phyloP scores from a whole-genome alignment of 2,888 invertebrate species.

The Perithous albicinctus region DNA sequence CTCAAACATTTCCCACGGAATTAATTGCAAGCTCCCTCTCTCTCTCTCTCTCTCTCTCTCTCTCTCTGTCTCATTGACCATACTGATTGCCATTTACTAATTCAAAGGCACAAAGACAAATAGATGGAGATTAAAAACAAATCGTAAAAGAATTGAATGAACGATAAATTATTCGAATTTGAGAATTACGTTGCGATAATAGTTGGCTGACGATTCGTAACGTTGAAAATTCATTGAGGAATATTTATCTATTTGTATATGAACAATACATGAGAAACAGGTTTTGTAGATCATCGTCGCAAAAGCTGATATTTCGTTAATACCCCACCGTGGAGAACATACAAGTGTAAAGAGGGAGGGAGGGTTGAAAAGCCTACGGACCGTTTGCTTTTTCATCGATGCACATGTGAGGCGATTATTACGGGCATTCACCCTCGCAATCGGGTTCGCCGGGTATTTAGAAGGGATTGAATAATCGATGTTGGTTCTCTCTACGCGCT shows the following conservation, averaged over 20 bases:
- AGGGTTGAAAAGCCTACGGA: background rate
- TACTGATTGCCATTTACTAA: background rate
- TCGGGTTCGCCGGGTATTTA: background rate
- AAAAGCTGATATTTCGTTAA: conserved; percentile 11
- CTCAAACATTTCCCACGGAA: background rate
- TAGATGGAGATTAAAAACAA: background rate
- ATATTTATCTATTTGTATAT: background rate
- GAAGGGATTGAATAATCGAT: background rate
- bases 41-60: no score
- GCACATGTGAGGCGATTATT: conserved; percentile 10
- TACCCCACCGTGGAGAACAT: background rate
- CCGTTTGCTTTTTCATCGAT: conserved; percentile 11
- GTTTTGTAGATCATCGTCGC: background rate
- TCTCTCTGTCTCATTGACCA: background rate
- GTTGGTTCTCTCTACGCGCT: background rate
- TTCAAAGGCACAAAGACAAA: background rate
- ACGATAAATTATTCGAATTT: background rate
- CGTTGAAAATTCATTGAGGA: background rate
- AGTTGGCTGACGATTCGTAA: background rate
- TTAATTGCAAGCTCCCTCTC: background rate
- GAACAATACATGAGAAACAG: background rate
- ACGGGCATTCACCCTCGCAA: background rate
- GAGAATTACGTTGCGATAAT: conserved; percentile 1
- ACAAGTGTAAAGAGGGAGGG: background rate
- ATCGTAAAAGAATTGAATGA: background rate